phyloP scores from a whole-genome alignment of 2,888 invertebrate genomes.

The Drosophila multiciliata region DNA sequence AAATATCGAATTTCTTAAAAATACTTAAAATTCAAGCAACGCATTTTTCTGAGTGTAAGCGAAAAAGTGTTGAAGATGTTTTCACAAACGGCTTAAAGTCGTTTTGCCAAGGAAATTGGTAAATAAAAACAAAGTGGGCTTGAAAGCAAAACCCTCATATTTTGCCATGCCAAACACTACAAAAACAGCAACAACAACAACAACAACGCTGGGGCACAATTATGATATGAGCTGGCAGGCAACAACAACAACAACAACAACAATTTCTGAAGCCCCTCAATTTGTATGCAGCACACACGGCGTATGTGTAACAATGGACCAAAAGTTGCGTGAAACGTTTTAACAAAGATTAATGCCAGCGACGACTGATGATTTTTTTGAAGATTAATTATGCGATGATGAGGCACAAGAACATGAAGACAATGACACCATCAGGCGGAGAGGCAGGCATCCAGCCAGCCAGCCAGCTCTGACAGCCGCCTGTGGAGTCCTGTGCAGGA shows the following conservation, averaged over 20 bases:
- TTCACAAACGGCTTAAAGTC: constrained; percentile 63
- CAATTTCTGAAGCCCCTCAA: constrained; percentile 30
- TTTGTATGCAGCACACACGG: constrained; percentile 75
- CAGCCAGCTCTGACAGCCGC: constrained; percentile 24
- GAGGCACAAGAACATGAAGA: constrained; percentile 68
- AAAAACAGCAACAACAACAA: constrained; percentile 24
- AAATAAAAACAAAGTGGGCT: constrained; percentile 73
- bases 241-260: constrained; percentile 21
- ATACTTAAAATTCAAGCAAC: neutral
- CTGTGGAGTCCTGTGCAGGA: constrained; percentile 65
- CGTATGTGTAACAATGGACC: constrained; percentile 76
- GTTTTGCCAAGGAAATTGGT: constrained; percentile 64
- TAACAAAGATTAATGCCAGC: constrained; percentile 82
- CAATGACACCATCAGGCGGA: constrained; percentile 64
- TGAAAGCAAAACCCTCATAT: constrained; percentile 50
- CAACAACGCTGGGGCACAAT: constrained; percentile 45
- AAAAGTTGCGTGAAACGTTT: constrained; percentile 75
- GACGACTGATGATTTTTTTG: constrained; percentile 80
- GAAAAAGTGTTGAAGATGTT: constrained; percentile 54
- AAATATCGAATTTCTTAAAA: neutral
- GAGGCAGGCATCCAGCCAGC: constrained; percentile 3
- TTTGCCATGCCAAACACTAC: constrained; percentile 46
- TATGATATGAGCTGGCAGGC: constrained; percentile 53
- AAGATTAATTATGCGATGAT: constrained; percentile 83
- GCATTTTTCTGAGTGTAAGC: neutral